These are phyloP conservation scores for Tetheella fluctuosa DNA, from an alignment of 2,888 invertebrate genomes.

Conservation along the genomic window DNA sequence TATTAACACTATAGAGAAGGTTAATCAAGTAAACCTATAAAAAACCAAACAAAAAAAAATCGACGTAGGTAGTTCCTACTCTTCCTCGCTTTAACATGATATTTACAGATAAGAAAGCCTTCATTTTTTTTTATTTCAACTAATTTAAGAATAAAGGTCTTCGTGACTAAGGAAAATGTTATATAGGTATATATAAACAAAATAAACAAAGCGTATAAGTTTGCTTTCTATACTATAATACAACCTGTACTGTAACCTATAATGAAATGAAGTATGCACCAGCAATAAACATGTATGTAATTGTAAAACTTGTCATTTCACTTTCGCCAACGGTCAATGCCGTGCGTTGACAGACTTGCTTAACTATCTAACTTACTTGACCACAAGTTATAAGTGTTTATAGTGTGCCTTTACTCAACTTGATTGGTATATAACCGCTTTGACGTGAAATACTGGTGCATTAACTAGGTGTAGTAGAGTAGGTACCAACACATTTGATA, in stretches of 20 bases:
- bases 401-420: not conserved
- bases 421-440: not conserved
- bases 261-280: slow-evolving; percentile 1
- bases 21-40: no score
- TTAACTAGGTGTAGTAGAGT: not conserved
- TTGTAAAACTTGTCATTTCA: slow-evolving; percentile 42
- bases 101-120: no score
- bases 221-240: not conserved
- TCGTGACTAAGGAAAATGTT: no score
- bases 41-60: no score
- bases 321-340: slow-evolving; percentile 75
- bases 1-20: no score
- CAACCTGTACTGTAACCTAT: slow-evolving; percentile 1
- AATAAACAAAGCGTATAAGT: no score
- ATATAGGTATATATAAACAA: no score
- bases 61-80: no score
- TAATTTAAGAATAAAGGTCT: no score
- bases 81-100: no score
- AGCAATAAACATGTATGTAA: slow-evolving; percentile 24
- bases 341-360: slow-evolving; percentile 51
- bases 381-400: not conserved
- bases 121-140: no score
- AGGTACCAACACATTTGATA: not conserved
- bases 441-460: not conserved
- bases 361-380: slow-evolving; percentile 18